phyloP scores from a whole-genome alignment of 2,888 invertebrate species.

The Didymodactylos carnosus region DNA sequence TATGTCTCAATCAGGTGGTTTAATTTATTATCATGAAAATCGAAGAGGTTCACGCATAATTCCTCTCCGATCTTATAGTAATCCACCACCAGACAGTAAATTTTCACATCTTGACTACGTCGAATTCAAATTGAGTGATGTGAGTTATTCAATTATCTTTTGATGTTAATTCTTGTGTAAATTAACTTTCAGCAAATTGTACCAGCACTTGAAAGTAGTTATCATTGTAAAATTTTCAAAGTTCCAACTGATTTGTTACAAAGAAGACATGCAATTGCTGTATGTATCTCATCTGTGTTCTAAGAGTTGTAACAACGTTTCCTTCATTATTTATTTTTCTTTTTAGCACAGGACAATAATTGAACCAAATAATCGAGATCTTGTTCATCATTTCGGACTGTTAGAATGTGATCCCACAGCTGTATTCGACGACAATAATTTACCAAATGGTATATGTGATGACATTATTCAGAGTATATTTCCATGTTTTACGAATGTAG shows the following conservation, averaged over 20 bases:
- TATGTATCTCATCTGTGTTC: background rate
- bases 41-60: background rate
- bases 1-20: background rate
- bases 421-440: constrained; percentile 1
- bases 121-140: background rate
- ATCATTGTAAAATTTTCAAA: background rate
- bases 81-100: background rate
- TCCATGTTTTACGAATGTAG: background rate
- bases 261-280: background rate
- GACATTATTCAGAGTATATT: background rate
- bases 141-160: background rate
- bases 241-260: background rate
- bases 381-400: constrained; percentile 6
- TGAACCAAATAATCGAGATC: background rate
- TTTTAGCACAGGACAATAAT: background rate
- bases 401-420: constrained; percentile 2
- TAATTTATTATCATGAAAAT: background rate
- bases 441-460: background rate
- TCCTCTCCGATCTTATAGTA: background rate
- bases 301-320: too few species aligned
- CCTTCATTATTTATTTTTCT: background rate
- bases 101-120: background rate
- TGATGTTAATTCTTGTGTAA: background rate
- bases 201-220: background rate
- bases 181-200: background rate